A percentile compares a stretch with the other conserved stretches of the same genome.
phyloP scores from a whole-genome alignment of 2,113 vertebrate species.

The Scalopus aquaticus region DNA sequence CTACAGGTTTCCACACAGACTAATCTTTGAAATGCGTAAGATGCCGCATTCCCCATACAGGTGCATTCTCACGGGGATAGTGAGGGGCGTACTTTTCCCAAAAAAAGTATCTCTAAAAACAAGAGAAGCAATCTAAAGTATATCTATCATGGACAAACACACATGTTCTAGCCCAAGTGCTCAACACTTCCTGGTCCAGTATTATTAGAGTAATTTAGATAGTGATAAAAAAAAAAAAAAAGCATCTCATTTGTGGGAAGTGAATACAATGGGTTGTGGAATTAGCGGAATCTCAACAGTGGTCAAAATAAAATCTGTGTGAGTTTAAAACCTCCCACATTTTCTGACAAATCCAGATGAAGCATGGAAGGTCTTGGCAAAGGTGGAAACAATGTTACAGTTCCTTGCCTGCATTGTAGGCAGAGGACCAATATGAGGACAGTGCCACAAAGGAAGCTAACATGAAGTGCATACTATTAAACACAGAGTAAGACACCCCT shows the following conservation, averaged over 20 bases:
- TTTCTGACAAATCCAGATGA: not conserved
- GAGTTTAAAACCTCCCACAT: not conserved
- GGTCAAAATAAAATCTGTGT: not conserved
- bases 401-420: not conserved
- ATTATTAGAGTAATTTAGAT: not conserved
- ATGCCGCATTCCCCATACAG: not conserved
- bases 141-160: not conserved
- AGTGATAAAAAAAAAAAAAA: constrained; percentile 22
- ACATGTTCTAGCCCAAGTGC: not conserved
- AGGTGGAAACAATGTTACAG: not conserved
- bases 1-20: not conserved
- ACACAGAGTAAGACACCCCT: not conserved
- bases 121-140: not conserved
- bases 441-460: not conserved
- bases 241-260: not conserved
- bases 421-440: not conserved
- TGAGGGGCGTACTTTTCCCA: not conserved
- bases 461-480: not conserved
- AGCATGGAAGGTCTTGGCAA: not conserved
- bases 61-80: not conserved
- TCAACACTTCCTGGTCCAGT: not conserved
- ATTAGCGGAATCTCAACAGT: not conserved
- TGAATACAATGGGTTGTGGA: not conserved
- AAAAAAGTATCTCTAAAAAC: not conserved
- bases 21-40: not conserved